phyloP scores from a whole-genome alignment of 2,888 invertebrate genomes.

The Trichacis sp. region DNA sequence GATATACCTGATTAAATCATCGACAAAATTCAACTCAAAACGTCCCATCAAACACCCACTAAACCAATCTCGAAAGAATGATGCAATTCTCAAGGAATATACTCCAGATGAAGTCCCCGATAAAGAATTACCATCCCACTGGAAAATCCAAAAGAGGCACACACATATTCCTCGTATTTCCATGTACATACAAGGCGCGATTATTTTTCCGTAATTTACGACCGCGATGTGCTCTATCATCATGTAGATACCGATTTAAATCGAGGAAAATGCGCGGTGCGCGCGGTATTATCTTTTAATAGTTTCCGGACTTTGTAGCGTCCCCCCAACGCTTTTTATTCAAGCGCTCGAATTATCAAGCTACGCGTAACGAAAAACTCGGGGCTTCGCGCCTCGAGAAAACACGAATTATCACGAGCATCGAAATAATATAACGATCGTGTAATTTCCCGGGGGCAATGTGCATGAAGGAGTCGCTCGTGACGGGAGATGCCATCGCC shows the following conservation, averaged over 20 bases:
- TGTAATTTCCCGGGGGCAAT: constrained; percentile 46
- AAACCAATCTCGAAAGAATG: no score
- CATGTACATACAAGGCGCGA: constrained; percentile 26
- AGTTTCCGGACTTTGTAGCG: constrained; percentile 46
- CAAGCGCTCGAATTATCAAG: constrained; percentile 43
- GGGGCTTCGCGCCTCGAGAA: constrained; percentile 44
- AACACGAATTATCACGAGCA: constrained; percentile 50
- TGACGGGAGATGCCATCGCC: constrained; percentile 54
- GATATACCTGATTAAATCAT: no score
- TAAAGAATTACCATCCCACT: no score
- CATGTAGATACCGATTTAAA: constrained; percentile 41
- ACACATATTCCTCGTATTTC: constrained; percentile 26
- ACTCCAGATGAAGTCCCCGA: no score
- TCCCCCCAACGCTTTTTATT: constrained; percentile 43
- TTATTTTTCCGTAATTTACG: constrained; percentile 42
- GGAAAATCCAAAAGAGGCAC: constrained; percentile 9
- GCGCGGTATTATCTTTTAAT: constrained; percentile 44
- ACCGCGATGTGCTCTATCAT: constrained; percentile 31
- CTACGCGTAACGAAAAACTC: constrained; percentile 45
- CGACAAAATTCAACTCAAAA: no score
- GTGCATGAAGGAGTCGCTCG: constrained; percentile 41
- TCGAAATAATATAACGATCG: constrained; percentile 46
- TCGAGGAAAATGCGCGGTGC: constrained; percentile 37
- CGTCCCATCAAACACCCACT: no score
- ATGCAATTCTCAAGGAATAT: no score